Base-by-base conservation (phyloP, 2,797 vertebrate species). In the Uromys caudimaculatus region DNA sequence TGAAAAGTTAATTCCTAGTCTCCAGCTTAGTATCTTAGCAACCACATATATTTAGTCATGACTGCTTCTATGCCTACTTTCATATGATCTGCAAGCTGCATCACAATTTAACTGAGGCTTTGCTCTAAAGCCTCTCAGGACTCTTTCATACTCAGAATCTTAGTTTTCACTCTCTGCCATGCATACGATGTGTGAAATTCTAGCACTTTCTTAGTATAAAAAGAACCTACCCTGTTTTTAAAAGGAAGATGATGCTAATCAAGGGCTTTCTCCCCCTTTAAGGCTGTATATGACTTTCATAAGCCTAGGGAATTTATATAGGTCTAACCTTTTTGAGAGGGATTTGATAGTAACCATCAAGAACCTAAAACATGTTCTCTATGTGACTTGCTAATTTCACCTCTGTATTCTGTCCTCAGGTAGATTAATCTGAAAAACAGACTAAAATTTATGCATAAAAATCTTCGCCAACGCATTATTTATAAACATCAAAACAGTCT, bases 1-100 rank as follows among this genome's bases (percentile, higher is more conserved):
- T 93, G 76, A 90, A 97, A 95, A 95, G 94, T 93, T 89, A 94
- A 94, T 96, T 94, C 83, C 91, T 56, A 91, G 95, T 95, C 47
- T 52, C 76, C 23, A 77, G 64, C 96, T 95, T 54, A 88, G 97
- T 97, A 79, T 95, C 97, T 96, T 97, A 97, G 97, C 97, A 98
- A 98, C 97, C 96, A 96, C 86, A 81, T 96, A 96, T 97, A 97
- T 97, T 97, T 97, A 97, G 95, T 91, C 79, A 87, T 56, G 97
- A 95, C 93, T 95, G 38, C 94, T 97, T 95, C 76, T 14, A 47
- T 29, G 91, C 76, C 89, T 82, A 52, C 90, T 93, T 81, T 95
- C 41, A 89, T 92, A 84, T 89, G 50, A 35, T 83, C 67, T 13
- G 44, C 7, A 16, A 95, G 89, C 78, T 95, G 90, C 86, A 95